phyloP scores from a whole-genome alignment of 2,797 vertebrate species.

The Rachycentron canadum region DNA sequence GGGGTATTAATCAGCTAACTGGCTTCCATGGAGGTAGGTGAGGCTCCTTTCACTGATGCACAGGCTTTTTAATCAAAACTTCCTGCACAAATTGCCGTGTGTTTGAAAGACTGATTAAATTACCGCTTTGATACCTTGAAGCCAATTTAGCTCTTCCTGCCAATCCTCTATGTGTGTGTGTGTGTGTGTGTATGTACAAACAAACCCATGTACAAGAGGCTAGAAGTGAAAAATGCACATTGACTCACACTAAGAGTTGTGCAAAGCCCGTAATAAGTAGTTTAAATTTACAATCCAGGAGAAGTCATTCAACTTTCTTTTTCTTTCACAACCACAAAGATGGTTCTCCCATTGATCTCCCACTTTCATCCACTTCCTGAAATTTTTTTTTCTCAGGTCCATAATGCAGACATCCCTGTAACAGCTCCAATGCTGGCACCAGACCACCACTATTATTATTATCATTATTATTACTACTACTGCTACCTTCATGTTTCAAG shows the following conservation, averaged over 20 bases:
- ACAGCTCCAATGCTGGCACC: constrained; percentile 50
- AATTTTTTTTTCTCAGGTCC: constrained; percentile 30
- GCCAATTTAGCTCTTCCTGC: constrained; percentile 55
- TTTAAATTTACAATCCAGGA: constrained; percentile 28
- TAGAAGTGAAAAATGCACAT: constrained; percentile 17
- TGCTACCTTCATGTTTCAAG: constrained; percentile 41
- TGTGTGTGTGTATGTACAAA: constrained; percentile 28
- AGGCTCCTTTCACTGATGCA: constrained; percentile 53
- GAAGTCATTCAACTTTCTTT: constrained; percentile 12
- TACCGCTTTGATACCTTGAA: constrained; percentile 70
- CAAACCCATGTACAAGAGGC: constrained; percentile 18
- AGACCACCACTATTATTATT: constrained; percentile 54
- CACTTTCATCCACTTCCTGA: constrained; percentile 34
- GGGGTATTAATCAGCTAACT: constrained; percentile 78
- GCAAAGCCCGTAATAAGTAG: constrained; percentile 2
- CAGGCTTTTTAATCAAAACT: constrained; percentile 74
- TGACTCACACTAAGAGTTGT: neutral
- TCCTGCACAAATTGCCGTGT: constrained; percentile 56
- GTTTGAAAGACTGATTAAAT: constrained; percentile 72
- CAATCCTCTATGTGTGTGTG: neutral
- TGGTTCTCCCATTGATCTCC: neutral
- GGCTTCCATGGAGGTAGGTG: constrained; percentile 58
- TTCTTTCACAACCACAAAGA: neutral
- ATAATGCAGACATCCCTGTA: constrained; percentile 48
- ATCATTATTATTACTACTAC: constrained; percentile 40